Evolutionary conservation across 2,888 invertebrate species (phyloP), one percentile per base, ranked within the genome.

Genomic region (Torymus tubicola): DNA sequence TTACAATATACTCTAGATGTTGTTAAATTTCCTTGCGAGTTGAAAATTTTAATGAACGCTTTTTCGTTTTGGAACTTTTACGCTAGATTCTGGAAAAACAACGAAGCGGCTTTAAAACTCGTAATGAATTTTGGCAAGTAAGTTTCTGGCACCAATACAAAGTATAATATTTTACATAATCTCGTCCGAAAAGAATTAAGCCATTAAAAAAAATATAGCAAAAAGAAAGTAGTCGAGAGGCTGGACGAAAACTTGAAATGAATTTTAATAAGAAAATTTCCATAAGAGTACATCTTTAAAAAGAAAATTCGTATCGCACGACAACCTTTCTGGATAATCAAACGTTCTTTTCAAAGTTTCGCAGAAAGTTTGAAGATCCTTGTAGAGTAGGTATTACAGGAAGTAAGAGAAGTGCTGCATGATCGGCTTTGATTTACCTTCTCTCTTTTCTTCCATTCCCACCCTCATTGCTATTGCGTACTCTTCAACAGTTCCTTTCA

Each of bases 221-320:
- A 53, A 31, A 61, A 55, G 76, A 42, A 76, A 63, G 13, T 21
- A 42, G 21, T 67, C 42, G 71, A 63, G 50, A 78, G 57, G n/a
- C 42, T 63, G n/a, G 50, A 31, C 14, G 53, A 79, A 79, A 74
- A 79, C 73, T 79, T 79, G 69, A 74, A 79, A 79, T 79, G 69
- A 79, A 79, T 79, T 79, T 78, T 79, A 79, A 74, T 52, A 74
- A 79, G 74, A 74, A 79, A 69, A 69, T 79, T 64, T 74, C 69
- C 69, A 58, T 73, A 63, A 63, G 57, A 74, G 58, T 52, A 57
- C 61, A 52, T n/a, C 61, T 64, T 58, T 69, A 57, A 52, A 74
- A 69, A 58, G 79, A 53, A 74, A 69, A 69, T 74, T 63, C 74
- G 58, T 50, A 53, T 69, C 57, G 50, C 73, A 63, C 63, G 78